Base-by-base conservation (phyloP, 2,888 invertebrate species). In the Lochmaea capreae region DNA sequence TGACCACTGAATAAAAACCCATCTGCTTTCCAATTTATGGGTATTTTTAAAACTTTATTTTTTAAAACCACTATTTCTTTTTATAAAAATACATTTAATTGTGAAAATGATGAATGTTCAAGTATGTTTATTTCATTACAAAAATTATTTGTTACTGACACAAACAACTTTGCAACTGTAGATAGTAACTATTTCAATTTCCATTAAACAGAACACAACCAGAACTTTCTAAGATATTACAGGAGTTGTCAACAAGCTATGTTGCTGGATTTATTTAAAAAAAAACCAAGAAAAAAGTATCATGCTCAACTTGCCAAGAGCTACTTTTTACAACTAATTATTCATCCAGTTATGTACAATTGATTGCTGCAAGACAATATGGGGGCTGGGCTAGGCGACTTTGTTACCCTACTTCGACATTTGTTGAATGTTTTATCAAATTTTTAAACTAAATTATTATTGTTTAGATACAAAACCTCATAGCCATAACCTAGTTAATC, bases 71-170 rank as follows among this genome's bases (percentile, higher is more conserved):
- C 67, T 18, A 46, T 67, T 67, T 67, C 67, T 33, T 67, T 67
- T 67, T 67, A 67, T 42, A 67, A 67, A 61, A 72, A 67, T 33
- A 22, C 72, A 67, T 72, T 67, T 43, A 67, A 72, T 33, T 72
- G 72, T 62, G 72, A 72, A 67, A 67, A 71, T 58, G 65, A 71
- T 43, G 22, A 18, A 65, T 71, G 71, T 65, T 16, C 42, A 43
- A 52, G 33, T 62, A 54, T 71, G 65, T 71, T 67, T 67, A 67
- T 54, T 58, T 67, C 58, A 58, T 57, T 58, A 54, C 26, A 67
- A 22, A 54, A 43, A 57, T 58, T 67, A 18, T 67, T 67, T 67
- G 52, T 52, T 52, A n/a, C 52, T 52, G 52, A 52, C 14, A 52
- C 52, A n/a, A 52, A 52, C 52, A 14, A 52, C 5, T 52, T 52